Evolutionary conservation across 92 coral and sea anemone species (phyloP).

Genomic region (Scolanthus callimorphus): DNA sequence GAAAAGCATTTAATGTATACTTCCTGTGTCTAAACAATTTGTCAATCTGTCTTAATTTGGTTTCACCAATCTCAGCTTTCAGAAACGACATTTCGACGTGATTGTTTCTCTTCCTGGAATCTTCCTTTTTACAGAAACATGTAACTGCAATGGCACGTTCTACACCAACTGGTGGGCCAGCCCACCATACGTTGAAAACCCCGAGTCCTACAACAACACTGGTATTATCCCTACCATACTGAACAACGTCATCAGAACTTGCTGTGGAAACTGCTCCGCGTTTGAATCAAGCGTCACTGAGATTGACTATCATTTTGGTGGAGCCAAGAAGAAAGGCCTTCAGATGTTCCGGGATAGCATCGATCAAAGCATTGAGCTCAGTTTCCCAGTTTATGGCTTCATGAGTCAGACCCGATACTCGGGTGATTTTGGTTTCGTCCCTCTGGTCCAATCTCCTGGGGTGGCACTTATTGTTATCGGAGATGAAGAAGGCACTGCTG

Average conservation of each 20-base stretch:
- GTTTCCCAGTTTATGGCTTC: constrained; percentile 87
- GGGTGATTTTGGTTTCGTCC: constrained; percentile 74
- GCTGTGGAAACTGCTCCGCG: constrained; percentile 80
- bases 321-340: constrained; percentile 65
- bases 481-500: constrained; percentile 79
- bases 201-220: constrained; percentile 44
- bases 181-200: constrained; percentile 74
- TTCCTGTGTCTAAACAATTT: too few relatives aligned
- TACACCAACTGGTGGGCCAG: constrained; percentile 93
- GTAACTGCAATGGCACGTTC: constrained; percentile 74
- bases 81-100: too few relatives aligned
- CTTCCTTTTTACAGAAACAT: constrained; percentile 54
- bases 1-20: too few relatives aligned
- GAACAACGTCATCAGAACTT: constrained; percentile 50
- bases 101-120: background rate
- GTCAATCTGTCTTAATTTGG: too few relatives aligned
- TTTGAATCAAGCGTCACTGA: constrained; percentile 36
- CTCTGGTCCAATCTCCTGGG: constrained; percentile 85
- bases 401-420: constrained; percentile 69
- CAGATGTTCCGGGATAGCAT: constrained; percentile 56
- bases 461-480: constrained; percentile 84
- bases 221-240: constrained; percentile 82
- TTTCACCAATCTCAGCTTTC: too few relatives aligned
- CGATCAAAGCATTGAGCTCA: constrained; percentile 70
- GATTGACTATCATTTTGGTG: constrained; percentile 11